phyloP scores from a whole-genome alignment of 2,888 invertebrate species.

The Drosophila suboccidentalis region DNA sequence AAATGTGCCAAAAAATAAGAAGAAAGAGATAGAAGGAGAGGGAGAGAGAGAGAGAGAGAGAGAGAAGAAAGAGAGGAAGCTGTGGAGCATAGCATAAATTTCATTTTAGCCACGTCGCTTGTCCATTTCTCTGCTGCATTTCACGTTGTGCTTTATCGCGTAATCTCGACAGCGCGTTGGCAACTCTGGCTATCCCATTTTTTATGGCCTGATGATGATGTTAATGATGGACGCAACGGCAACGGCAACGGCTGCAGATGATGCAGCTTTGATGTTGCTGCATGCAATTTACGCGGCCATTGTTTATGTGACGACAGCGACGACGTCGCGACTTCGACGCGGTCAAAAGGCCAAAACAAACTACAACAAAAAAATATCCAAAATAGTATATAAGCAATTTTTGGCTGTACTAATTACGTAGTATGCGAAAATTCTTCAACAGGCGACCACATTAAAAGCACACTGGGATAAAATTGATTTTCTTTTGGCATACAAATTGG shows the following conservation, averaged over 20 bases:
- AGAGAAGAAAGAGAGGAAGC: constrained; percentile 8
- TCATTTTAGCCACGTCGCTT: constrained; percentile 64
- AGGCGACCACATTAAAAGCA: not conserved
- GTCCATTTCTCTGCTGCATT: constrained; percentile 67
- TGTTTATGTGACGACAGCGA: constrained; percentile 52
- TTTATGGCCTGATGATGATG: constrained; percentile 67
- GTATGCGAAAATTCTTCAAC: constrained; percentile 35
- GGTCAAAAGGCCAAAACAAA: constrained; percentile 23
- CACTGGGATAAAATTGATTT: not conserved
- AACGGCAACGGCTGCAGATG: constrained; percentile 6
- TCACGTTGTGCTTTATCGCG: constrained; percentile 69
- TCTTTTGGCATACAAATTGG: too few species aligned
- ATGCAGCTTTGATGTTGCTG: constrained; percentile 32
- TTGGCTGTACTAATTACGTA: constrained; percentile 60
- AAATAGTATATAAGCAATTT: constrained; percentile 43
- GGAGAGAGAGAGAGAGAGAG: not conserved
- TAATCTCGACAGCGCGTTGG: constrained; percentile 67
- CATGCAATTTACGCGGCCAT: constrained; percentile 50
- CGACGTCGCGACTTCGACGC: constrained; percentile 3
- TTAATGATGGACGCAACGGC: constrained; percentile 61
- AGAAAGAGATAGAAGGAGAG: constrained; percentile 9
- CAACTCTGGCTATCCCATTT: constrained; percentile 49
- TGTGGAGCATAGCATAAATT: constrained; percentile 55
- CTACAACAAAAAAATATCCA: not conserved
- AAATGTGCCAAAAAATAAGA: constrained; percentile 52